A percentile compares a stretch with the other conserved stretches of the same genome.
Evolutionary conservation across 2,888 invertebrate genomes (phyloP).

Genomic region (Platypus cylindrus): DNA sequence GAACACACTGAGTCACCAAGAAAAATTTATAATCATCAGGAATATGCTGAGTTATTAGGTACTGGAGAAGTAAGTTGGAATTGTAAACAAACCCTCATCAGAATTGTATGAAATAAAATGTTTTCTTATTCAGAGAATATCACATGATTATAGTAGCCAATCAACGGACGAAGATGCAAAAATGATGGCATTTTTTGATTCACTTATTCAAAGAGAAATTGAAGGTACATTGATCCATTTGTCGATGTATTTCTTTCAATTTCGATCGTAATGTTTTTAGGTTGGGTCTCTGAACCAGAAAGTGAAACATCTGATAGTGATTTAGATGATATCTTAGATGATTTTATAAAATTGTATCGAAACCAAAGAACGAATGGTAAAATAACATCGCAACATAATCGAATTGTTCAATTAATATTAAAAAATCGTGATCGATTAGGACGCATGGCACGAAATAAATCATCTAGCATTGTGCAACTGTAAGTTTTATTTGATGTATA

Average conservation of each 20-base stretch:
- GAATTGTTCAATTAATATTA: slow-evolving; percentile 60
- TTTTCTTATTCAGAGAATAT: slow-evolving; percentile 47
- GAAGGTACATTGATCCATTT: slow-evolving; percentile 69
- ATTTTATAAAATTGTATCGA: slow-evolving; percentile 18
- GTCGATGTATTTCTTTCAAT: slow-evolving; percentile 19
- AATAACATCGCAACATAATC: slow-evolving; percentile 40
- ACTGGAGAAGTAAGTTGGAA: slow-evolving; percentile 49
- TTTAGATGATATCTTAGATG: slow-evolving; percentile 13
- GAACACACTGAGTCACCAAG: slow-evolving; percentile 48
- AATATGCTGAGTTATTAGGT: slow-evolving; percentile 70
- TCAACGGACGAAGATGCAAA: slow-evolving; percentile 81
- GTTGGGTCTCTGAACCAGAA: slow-evolving; percentile 11
- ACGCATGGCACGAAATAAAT: slow-evolving; percentile 48
- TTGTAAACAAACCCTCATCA: neutral
- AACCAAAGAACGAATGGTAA: slow-evolving; percentile 23
- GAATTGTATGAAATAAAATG: neutral
- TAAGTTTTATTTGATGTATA: too few relatives aligned
- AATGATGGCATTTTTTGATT: slow-evolving; percentile 96
- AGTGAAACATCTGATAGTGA: slow-evolving; percentile 7
- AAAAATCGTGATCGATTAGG: slow-evolving; percentile 55
- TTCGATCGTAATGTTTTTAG: slow-evolving; percentile 4
- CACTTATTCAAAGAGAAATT: slow-evolving; percentile 79
- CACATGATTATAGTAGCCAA: slow-evolving; percentile 80
- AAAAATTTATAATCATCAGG: slow-evolving; percentile 64
- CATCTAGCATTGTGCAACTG: slow-evolving; percentile 27